phyloP scores from a whole-genome alignment of 2,797 vertebrate genomes.

The Xiphorhynchus erythropygius region DNA sequence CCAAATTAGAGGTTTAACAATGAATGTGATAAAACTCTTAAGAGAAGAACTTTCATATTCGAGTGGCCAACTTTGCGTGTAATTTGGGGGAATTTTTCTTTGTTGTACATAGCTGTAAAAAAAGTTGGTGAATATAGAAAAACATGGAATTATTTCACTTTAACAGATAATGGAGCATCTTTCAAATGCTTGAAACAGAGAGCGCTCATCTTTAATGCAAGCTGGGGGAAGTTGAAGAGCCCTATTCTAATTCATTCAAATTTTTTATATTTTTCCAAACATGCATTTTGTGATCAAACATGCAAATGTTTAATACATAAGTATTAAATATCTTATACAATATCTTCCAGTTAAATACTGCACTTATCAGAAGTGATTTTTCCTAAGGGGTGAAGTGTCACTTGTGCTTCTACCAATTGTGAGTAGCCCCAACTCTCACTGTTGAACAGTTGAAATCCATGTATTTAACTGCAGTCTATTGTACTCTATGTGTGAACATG shows the following conservation, averaged over 20 bases:
- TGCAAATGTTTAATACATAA: slow-evolving; percentile 44
- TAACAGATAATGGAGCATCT: slow-evolving; percentile 4
- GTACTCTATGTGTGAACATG: slow-evolving; percentile 28
- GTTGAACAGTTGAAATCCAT: slow-evolving; percentile 45
- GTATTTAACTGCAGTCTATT: slow-evolving; percentile 39
- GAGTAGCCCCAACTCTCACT: slow-evolving; percentile 49
- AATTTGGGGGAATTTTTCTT: not conserved
- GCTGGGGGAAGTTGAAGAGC: slow-evolving; percentile 12
- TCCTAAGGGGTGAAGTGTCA: slow-evolving; percentile 63
- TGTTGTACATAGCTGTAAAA: not conserved
- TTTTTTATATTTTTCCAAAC: slow-evolving; percentile 18
- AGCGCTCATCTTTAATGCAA: not conserved
- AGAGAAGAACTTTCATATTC: not conserved
- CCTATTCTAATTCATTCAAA: slow-evolving; percentile 7
- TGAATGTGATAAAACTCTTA: not conserved
- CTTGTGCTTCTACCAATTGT: slow-evolving; percentile 59
- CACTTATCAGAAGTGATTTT: slow-evolving; percentile 68
- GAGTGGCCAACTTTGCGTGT: not conserved
- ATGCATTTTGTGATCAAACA: slow-evolving; percentile 13
- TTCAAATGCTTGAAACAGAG: slow-evolving; percentile 51
- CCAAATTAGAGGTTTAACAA: not conserved
- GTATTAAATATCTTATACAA: slow-evolving; percentile 48
- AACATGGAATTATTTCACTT: slow-evolving; percentile 15
- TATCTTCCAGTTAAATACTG: slow-evolving; percentile 67
- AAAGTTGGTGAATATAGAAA: slow-evolving; percentile 23